Percentiles rank a stretch among this genome's conserved stretches.
Conservation (phyloP, 2,113 vertebrate species). For the Phalacrocorax carbo region DNA sequence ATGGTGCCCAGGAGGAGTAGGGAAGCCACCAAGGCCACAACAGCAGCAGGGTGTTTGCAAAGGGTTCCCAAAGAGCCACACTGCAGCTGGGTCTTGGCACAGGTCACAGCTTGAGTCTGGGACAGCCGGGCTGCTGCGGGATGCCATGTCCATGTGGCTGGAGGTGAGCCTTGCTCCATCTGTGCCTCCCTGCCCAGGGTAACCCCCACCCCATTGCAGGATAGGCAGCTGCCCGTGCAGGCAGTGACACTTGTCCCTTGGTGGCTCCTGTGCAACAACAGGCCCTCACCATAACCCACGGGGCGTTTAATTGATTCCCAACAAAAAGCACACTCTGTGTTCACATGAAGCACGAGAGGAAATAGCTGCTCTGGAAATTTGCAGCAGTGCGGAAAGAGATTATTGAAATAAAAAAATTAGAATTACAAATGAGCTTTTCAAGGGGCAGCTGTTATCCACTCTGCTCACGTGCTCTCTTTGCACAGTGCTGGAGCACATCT, state of each 20-base stretch:
- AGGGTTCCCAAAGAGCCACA: neutral
- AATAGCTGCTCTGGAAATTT: slow-evolving; percentile 47
- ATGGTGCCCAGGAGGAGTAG: neutral
- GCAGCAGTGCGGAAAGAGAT: slow-evolving; percentile 33
- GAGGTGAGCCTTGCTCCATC: neutral
- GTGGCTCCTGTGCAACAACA: neutral
- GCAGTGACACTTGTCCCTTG: neutral
- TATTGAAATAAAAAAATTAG: slow-evolving; percentile 50
- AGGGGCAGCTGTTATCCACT: slow-evolving; percentile 62
- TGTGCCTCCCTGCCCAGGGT: neutral
- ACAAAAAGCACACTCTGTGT: neutral
- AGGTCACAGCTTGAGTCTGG: neutral
- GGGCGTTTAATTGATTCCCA: neutral
- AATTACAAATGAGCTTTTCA: slow-evolving; percentile 58
- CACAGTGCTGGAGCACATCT: neutral
- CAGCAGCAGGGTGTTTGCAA: neutral
- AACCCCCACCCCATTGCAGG: neutral
- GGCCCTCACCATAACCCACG: neutral
- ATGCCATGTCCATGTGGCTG: rapidly evolving
- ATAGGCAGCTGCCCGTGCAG: neutral
- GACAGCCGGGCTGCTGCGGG: neutral
- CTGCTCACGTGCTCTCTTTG: neutral
- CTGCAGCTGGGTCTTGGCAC: neutral
- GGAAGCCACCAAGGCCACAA: neutral
- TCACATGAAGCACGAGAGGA: neutral